Percentiles rank a stretch among this genome's conserved stretches.
These are phyloP conservation scores for Meteorus sp. DNA, from an alignment of 1,140 invertebrate genomes.

Conservation along the genomic window DNA sequence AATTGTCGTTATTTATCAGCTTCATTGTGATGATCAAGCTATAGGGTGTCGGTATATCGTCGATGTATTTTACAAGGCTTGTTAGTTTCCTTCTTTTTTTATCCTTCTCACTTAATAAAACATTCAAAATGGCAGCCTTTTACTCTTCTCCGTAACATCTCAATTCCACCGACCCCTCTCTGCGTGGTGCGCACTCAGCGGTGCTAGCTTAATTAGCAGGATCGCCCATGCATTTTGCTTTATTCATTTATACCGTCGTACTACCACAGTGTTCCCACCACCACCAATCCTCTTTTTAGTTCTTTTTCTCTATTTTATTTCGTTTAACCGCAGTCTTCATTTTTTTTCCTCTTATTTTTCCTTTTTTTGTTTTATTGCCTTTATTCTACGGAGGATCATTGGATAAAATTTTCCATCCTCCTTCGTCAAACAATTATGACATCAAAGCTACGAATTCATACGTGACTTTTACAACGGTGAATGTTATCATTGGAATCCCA, in stretches of 20 bases:
- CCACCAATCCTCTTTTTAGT: not conserved
- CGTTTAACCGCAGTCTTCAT: conserved; percentile 3
- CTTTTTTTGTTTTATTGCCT: too few relatives aligned
- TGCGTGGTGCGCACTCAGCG: conserved; percentile 26
- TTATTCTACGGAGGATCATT: too few relatives aligned
- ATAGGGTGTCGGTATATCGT: conserved; percentile 4
- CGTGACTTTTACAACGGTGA: too few relatives aligned
- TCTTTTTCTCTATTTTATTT: conserved; percentile 16
- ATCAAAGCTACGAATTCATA: not conserved
- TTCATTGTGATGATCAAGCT: too few relatives aligned
- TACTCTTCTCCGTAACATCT: too few relatives aligned
- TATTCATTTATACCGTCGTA: conserved; percentile 26
- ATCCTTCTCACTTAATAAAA: conserved; percentile 37
- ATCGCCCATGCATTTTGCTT: conserved; percentile 31
- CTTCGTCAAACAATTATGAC: not conserved
- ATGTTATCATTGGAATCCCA: too few relatives aligned
- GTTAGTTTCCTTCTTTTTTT: conserved; percentile 1
- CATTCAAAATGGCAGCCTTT: conserved; percentile 37
- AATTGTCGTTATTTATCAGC: too few relatives aligned
- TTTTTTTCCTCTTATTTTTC: not conserved
- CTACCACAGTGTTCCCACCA: not conserved
- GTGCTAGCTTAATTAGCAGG: conserved; percentile 44
- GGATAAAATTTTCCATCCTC: too few relatives aligned
- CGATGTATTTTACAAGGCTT: conserved; percentile 13
- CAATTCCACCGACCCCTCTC: conserved; percentile 16